phyloP scores from a whole-genome alignment of 2,797 vertebrate genomes.

The Leucoraja ocellata region DNA sequence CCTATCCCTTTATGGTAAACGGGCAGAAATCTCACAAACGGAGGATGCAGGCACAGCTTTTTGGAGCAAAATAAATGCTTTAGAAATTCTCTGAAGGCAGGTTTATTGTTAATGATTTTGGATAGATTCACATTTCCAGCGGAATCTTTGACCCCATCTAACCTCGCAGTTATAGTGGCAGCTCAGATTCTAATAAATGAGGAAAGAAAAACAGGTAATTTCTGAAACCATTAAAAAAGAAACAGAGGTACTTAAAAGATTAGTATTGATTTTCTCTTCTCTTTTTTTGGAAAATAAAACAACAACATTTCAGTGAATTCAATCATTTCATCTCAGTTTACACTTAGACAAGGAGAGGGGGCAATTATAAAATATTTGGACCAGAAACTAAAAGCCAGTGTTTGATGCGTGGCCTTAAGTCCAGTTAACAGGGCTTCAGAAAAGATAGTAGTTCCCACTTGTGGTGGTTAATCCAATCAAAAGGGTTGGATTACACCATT shows the following conservation, averaged over 20 bases:
- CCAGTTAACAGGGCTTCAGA: not conserved
- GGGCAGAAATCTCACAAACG: not conserved
- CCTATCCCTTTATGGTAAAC: not conserved
- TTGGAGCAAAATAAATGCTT: not conserved
- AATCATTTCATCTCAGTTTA: constrained; percentile 9
- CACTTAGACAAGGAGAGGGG: not conserved
- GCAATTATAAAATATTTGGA: not conserved
- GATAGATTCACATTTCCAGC: constrained; percentile 22
- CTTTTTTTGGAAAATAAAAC: not conserved
- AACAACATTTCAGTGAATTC: constrained; percentile 28
- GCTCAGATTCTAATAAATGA: constrained; percentile 33
- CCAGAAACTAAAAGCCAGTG: not conserved
- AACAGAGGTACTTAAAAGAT: constrained; percentile 35
- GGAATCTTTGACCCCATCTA: constrained; percentile 32
- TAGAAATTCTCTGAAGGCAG: not conserved
- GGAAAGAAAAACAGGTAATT: constrained; percentile 34
- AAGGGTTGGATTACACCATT: not conserved
- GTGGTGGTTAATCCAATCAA: not conserved
- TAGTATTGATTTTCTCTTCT: constrained; percentile 37
- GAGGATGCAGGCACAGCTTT: not conserved
- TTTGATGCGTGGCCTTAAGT: constrained; percentile 19
- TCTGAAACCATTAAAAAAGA: constrained; percentile 33
- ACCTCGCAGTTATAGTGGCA: constrained; percentile 8
- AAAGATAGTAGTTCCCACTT: not conserved
- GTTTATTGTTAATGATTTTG: constrained; percentile 34